Evolutionary conservation across 2,797 vertebrate genomes (phyloP).

Genomic region (Anabacerthia variegaticeps): DNA sequence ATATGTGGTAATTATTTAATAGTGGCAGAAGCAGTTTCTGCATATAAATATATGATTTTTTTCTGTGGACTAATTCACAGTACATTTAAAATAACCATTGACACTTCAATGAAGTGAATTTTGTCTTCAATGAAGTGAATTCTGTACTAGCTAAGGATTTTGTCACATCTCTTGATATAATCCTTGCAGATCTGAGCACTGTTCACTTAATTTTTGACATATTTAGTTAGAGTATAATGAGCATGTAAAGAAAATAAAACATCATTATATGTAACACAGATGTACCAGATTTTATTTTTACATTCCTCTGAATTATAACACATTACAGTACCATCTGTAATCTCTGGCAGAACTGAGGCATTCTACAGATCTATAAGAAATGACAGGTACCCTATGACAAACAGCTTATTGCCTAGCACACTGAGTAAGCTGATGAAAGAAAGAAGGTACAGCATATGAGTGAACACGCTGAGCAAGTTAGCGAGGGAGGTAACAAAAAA

Average conservation of each 20-base stretch:
- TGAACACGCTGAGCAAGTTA: not conserved
- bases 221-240: conserved; percentile 33
- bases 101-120: not conserved
- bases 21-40: not conserved
- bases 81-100: not conserved
- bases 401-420: conserved; percentile 39
- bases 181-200: conserved; percentile 13
- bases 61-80: not conserved
- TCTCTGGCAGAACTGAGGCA: conserved; percentile 31
- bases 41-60: not conserved
- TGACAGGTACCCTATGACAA: conserved; percentile 65
- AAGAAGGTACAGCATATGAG: conserved; percentile 43
- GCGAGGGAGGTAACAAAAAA: conserved; percentile 34
- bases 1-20: not conserved
- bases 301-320: conserved; percentile 47
- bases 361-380: conserved; percentile 49
- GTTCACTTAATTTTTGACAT: conserved; percentile 50
- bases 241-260: conserved; percentile 53
- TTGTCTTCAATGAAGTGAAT: not conserved
- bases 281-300: conserved; percentile 57
- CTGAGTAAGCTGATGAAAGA: conserved; percentile 42
- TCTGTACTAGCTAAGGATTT: not conserved
- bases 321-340: conserved; percentile 42
- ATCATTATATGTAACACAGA: conserved; percentile 42
- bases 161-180: not conserved